Base-by-base conservation (phyloP, 1,140 invertebrate species). In the Macrotrachela quadricornifera region DNA sequence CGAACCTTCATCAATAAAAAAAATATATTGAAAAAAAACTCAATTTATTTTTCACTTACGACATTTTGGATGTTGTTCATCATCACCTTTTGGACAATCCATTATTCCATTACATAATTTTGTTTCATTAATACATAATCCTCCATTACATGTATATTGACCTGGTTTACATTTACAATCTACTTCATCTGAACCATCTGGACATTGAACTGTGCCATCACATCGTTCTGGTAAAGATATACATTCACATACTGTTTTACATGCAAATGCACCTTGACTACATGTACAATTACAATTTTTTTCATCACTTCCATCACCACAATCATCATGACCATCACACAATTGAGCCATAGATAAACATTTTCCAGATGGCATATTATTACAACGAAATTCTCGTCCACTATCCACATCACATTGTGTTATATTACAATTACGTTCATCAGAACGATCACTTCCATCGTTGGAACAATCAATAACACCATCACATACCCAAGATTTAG, bases 61-160 rank as follows among this genome's bases (percentile, higher is more conserved):
- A 8, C 21, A 30, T 4, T 8, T 30, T 30, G 21, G 2, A 30
- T 30, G 21, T 30, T 2, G 2, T 52, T 74, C 65, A 18, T 68
- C 62, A 11, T 59, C 57, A 4, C 57, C 59, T 44, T 63, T 63
- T 16, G 58, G 57, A 60, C 79, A 81, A 39, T 63, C 59, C 40
- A 48, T 50, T 10, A 49, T 13, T 6, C 57, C 60, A 50, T 63
- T 58, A 56, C 62, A 63, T 1, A 63, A 17, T 16, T 39, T 58
- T 49, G 43, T 54, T 39, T 0, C 49, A 39, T 48, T 47, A 16
- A 58, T 55, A 16, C 57, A 58, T 62, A 51, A 77, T 74, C 47
- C 47, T 10, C 44, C 48, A 46, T 38, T 41, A 38, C 56, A 57
- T 18, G 36, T 45, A 41, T 48, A 57, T 38, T 55, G 38, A 36